Base-by-base conservation (phyloP, 1,140 invertebrate species). In the Megalonaias nervosa region DNA sequence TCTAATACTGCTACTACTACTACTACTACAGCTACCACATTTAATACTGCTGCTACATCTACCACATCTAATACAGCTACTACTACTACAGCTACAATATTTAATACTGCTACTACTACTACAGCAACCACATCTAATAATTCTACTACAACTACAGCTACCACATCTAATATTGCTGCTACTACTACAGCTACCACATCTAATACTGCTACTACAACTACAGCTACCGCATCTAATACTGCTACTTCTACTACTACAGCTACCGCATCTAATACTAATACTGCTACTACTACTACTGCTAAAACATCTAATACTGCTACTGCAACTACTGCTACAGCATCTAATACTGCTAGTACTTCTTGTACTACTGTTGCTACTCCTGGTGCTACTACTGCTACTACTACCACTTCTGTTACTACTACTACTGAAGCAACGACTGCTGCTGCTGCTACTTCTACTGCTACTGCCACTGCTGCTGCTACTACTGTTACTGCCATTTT, bases 11-110 rank as follows among this genome's bases (percentile, higher is more conserved):
- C 23, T 74, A 74, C 62, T 69, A 74, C 72, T 74, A 74, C 64
- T 74, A 74, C 72, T 69, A 74, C 72, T 68, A 74, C 62, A 14
- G 68, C 61, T 69, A 69, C 72, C n/a, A 67, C 72, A 69, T n/a
- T 21, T 48, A 16, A 61, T 69, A 67, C 31, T 58, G 0, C 56
- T 57, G 55, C 31, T 70, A 72, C 17, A 55, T 9, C 55, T 62
- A 66, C 71, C 62, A 62, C 71, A 58, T 59, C 74, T 71, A 11
- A 9, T 58, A 23, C 19, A 9, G 58, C 67, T 76, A 26, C 31
- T 59, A 56, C 64, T 23, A n/a, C n/a, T n/a, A n/a, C n/a, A n/a
- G n/a, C n/a, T n/a, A n/a, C n/a, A n/a, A n/a, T n/a, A n/a, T n/a
- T n/a, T n/a, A n/a, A n/a, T n/a, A n/a, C n/a, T n/a, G n/a, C n/a